Conservation (phyloP, 2,888 invertebrate genomes). For the Choreutis nemorana region DNA sequence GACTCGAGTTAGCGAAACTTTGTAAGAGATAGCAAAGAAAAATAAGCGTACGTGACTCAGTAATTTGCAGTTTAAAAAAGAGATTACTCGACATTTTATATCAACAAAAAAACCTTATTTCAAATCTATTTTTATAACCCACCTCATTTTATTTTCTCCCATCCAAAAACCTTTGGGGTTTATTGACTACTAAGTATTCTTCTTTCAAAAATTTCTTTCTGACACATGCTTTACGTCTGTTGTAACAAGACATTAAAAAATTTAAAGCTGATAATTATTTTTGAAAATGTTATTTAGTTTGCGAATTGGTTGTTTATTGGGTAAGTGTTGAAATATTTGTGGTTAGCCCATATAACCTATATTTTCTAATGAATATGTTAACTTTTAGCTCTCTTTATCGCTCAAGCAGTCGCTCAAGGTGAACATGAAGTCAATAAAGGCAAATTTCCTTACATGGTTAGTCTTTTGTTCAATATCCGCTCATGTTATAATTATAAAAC, state of each 20-base stretch:
- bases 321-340: constrained; percentile 23
- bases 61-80: constrained; percentile 45
- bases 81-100: no score
- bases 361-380: constrained; percentile 4
- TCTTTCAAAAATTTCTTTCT: constrained; percentile 30
- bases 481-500: not conserved
- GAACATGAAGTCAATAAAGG: constrained; percentile 36
- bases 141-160: no score
- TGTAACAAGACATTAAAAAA: no score
- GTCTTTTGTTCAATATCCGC: constrained; percentile 1
- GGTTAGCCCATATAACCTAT: no score
- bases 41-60: constrained; percentile 61
- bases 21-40: constrained; percentile 59
- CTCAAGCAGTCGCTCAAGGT: constrained; percentile 25
- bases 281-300: constrained; percentile 36
- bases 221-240: not conserved
- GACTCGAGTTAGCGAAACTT: constrained; percentile 50
- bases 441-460: constrained; percentile 40
- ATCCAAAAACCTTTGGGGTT: no score
- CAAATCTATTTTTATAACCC: no score
- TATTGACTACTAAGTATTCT: constrained; percentile 26
- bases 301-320: constrained; percentile 27
- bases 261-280: no score
- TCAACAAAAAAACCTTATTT: no score
- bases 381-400: constrained; percentile 21